Conservation (phyloP, 2,113 vertebrate genomes). For the Vireo altiloquus region DNA sequence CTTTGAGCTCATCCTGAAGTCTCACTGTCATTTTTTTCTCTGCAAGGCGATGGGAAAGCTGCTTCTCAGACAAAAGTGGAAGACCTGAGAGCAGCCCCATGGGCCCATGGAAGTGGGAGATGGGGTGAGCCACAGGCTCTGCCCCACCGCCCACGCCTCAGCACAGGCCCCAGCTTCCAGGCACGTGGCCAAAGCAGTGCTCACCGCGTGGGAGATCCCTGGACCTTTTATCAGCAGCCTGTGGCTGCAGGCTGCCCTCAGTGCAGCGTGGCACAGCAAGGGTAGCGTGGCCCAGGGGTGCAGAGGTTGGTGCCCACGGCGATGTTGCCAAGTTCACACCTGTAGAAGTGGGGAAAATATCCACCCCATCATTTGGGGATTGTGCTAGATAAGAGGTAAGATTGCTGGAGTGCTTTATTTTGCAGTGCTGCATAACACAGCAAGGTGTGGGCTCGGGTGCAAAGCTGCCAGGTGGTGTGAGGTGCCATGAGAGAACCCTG, state of each 20-base stretch:
- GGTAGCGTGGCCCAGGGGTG: accelerated
- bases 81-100: accelerated
- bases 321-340: not conserved
- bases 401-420: not conserved
- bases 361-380: not conserved
- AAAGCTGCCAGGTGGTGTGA: not conserved
- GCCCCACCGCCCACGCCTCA: accelerated
- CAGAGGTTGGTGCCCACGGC: not conserved
- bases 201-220: not conserved
- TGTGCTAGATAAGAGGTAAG: not conserved
- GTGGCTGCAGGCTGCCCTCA: not conserved
- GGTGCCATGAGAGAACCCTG: not conserved
- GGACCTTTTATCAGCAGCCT: not conserved
- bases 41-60: accelerated
- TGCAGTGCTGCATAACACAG: not conserved
- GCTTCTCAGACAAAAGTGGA: not conserved
- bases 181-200: accelerated
- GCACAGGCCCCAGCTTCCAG: accelerated
- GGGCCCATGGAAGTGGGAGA: accelerated
- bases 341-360: not conserved
- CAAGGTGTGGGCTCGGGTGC: not conserved
- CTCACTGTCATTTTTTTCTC: not conserved
- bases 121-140: not conserved
- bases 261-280: not conserved
- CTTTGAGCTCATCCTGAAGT: not conserved